phyloP scores from a whole-genome alignment of 2,113 vertebrate species.

The Jacana jacana region DNA sequence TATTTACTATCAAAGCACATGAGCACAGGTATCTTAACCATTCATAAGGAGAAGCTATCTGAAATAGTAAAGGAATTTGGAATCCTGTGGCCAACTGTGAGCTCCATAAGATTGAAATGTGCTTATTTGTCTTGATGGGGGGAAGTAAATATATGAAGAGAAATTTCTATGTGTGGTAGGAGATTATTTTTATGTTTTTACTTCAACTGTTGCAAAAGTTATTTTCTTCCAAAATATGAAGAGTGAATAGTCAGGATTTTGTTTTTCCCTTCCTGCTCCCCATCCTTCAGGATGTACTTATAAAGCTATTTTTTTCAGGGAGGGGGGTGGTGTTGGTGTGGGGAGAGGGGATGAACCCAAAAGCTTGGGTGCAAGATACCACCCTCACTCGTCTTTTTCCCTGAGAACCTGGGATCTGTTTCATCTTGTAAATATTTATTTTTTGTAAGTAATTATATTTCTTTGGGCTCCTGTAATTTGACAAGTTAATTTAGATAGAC shows the following conservation, averaged over 20 bases:
- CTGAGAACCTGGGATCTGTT: background rate
- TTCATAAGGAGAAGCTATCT: background rate
- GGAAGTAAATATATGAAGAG: background rate
- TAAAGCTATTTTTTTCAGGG: background rate
- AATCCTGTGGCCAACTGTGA: background rate
- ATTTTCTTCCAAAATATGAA: background rate
- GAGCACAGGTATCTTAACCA: background rate
- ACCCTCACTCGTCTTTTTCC: background rate
- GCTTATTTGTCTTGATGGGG: background rate
- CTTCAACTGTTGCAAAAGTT: background rate
- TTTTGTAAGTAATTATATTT: background rate
- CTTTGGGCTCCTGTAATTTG: background rate
- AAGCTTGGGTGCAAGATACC: background rate
- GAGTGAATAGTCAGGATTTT: background rate
- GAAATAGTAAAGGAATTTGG: background rate
- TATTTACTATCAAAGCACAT: background rate
- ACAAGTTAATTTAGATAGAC: background rate
- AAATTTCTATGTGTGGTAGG: background rate
- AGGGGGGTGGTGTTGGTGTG: too few species aligned
- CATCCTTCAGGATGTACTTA: background rate
- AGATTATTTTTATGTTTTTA: background rate
- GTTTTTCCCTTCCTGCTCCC: background rate
- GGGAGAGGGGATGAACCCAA: background rate
- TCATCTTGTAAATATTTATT: background rate
- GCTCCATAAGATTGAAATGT: background rate